Base-by-base conservation (phyloP, 2,797 vertebrate genomes). In the Urocyon cinereoargenteus region DNA sequence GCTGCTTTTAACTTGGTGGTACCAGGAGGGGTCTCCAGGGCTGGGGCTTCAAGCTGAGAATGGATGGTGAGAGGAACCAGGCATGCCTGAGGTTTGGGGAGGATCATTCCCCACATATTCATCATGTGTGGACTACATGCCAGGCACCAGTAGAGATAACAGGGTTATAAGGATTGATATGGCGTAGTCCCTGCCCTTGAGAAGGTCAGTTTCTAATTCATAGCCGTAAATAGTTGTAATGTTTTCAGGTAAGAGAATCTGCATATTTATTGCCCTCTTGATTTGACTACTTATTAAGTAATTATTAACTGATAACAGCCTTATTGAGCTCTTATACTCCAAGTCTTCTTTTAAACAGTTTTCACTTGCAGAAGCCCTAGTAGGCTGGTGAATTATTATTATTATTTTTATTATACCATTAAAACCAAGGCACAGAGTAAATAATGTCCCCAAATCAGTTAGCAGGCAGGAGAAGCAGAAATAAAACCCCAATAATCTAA, bases 321-420 rank as follows among this genome's bases (percentile, higher is more conserved):
- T 84, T n/a, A 49, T 45, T 66, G 36, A 68, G 1, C 15, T 75
- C 34, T 89, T 93, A 77, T 72, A 40, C 19, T 8, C 19, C 22
- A 96, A 22, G 11, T 72, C n/a, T 59, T 81, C 24, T 86, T 78
- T 34, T 94, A 81, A 87, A 36, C 7, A 90, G 45, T n/a, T 94
- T 77, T 40, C 19, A 82, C n/a, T 81, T 88, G 62, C 13, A 91
- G 45, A 94, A 72, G 51, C 8, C 21, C 19, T 75, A 14, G 31
- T 51, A 88, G 4, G 10, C 26, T 90, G 14, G 5, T 59, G 31
- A 59, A 49, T 26, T n/a, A 28, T 93, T 70, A 26, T 40, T 51
- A 49, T n/a, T 81, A 55, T 55, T 55, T 21, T n/a, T 45, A n/a
- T 90, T 75, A 18, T 31, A 36, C 6, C 0, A 40, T 59, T 62